phyloP scores from a whole-genome alignment of 2,797 vertebrate genomes.

The Hipposideros larvatus region DNA sequence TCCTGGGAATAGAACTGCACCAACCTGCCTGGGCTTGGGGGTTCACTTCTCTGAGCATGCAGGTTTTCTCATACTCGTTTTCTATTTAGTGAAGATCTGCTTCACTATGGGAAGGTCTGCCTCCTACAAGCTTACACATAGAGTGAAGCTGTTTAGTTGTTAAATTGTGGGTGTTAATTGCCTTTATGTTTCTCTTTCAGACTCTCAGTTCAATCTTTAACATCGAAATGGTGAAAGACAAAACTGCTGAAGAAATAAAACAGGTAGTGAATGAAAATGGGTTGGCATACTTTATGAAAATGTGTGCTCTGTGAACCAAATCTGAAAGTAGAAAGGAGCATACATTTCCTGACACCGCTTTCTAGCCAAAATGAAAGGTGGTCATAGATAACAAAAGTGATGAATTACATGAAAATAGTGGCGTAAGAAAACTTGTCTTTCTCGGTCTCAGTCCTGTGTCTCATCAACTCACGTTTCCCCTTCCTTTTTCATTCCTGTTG shows the following conservation, averaged over 20 bases:
- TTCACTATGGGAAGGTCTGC: background rate
- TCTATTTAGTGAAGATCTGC: background rate
- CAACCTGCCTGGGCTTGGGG: background rate
- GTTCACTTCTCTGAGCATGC: background rate
- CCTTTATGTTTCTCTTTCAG: conserved; percentile 84
- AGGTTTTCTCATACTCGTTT: background rate
- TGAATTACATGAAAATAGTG: conserved; percentile 23
- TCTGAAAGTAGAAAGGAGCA: conserved; percentile 34
- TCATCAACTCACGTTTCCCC: background rate
- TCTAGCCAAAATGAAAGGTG: conserved; percentile 59
- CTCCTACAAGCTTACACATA: conserved; percentile 37
- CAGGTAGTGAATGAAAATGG: conserved; percentile 90
- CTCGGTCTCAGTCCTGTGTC: background rate
- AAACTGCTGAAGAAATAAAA: conserved; percentile 92
- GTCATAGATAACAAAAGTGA: conserved; percentile 42
- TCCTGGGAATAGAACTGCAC: conserved; percentile 8
- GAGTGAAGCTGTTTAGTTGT: conserved; percentile 35
- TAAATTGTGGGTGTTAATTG: conserved; percentile 43
- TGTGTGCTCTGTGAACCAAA: conserved; percentile 54
- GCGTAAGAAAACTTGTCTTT: conserved; percentile 37
- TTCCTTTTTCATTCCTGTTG: conserved; percentile 35
- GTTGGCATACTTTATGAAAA: conserved; percentile 47
- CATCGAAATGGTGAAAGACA: conserved; percentile 93
- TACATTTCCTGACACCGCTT: conserved; percentile 58
- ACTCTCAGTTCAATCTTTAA: conserved; percentile 95